Conservation (phyloP, 1,140 invertebrate species). For the Apis cerana region DNA sequence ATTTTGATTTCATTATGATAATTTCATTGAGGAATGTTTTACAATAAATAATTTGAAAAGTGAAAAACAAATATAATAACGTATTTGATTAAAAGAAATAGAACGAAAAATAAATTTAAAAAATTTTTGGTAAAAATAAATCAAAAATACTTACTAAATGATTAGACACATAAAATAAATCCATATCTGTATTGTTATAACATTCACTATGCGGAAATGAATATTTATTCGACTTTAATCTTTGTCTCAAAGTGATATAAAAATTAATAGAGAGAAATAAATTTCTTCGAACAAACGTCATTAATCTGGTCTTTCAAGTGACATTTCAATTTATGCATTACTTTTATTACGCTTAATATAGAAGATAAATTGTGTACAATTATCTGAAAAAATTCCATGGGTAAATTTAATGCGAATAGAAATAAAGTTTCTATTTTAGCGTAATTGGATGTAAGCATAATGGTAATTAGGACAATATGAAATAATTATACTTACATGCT, state of each 20-base stretch:
- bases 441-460: background rate
- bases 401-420: background rate
- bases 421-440: constrained; percentile 21
- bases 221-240: background rate
- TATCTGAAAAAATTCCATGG: background rate
- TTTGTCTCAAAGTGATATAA: background rate
- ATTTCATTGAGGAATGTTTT: too few species aligned
- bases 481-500: background rate
- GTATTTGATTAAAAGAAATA: too few species aligned
- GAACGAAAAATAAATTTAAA: too few species aligned
- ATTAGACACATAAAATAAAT: background rate
- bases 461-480: background rate
- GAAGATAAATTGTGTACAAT: background rate
- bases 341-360: background rate
- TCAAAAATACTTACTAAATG: too few species aligned
- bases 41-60: too few species aligned
- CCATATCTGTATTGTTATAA: background rate
- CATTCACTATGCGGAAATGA: background rate
- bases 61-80: too few species aligned
- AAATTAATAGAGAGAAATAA: background rate
- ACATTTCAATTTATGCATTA: background rate
- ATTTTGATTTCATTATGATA: too few species aligned
- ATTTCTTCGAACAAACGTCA: background rate
- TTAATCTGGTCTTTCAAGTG: background rate
- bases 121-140: too few species aligned